Base-by-base conservation (phyloP, 2,113 vertebrate genomes). In the Cercopithecus mona region DNA sequence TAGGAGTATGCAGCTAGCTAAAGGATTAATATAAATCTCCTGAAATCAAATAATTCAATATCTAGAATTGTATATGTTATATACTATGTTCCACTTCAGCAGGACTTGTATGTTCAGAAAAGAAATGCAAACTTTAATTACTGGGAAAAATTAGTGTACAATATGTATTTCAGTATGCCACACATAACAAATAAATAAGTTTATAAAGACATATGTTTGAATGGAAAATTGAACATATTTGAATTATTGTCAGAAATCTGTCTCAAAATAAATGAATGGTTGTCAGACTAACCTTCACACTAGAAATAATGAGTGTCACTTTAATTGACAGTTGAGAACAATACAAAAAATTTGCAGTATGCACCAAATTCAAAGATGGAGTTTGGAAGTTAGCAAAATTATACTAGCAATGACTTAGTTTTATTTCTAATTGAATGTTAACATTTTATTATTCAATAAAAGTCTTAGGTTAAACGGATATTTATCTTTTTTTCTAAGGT, bases 11-110 rank as follows among this genome's bases (percentile, higher is more conserved):
- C 18, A 57, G 68, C 75, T 59, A 85, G 11, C 40, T 43, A 90
- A 85, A 61, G 68, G 43, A 83, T 18, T 85, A 76, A 52, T 81
- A 93, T 73, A 93, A 85, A 96, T 91, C 43, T 93, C 20, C 35
- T 38, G 12, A 87, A 70, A 8, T 50, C 30, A 92, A 90, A 83
- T 79, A 96, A 38, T 1, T 90, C 68, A 80, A 38, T 83, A 32
- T 50, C 10, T 78, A 87, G 7, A 92, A 90, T 75, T 94, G 86
- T 90, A 48, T 14, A 2, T 78, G 1, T 73, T 50, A 43, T 16
- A 73, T 20, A 73, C 5, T 85, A 16, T 72, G 55, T 94, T 90
- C 90, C 45, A 91, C 12, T 94, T 76, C 73, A 68, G 40, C 9
- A 84, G 13, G 23, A 88, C 10, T 45, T 85, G 16, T 94, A 16